Conservation (phyloP, 2,797 vertebrate species). For the Mareca strepera region DNA sequence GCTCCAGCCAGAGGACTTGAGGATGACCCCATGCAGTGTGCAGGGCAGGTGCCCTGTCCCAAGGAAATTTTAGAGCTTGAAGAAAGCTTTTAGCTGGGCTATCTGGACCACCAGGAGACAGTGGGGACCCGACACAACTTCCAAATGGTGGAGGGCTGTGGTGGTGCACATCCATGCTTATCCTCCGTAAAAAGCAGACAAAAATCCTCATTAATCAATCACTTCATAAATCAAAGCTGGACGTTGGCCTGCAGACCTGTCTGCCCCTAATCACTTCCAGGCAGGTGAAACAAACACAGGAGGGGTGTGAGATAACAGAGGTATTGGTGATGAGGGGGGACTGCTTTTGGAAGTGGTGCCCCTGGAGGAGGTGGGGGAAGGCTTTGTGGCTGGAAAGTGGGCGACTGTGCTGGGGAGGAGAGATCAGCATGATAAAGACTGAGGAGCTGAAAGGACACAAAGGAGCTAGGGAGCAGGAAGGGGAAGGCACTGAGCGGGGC, state of each 20-base stretch:
- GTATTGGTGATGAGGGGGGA: neutral
- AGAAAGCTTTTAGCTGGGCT: neutral
- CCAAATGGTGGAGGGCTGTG: neutral
- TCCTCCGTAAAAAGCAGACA: neutral
- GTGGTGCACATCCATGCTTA: neutral
- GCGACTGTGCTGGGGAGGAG: neutral
- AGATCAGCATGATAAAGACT: constrained; percentile 60
- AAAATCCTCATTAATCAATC: neutral
- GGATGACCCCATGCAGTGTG: neutral
- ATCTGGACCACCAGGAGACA: neutral
- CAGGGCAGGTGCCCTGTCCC: neutral
- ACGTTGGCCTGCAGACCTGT: neutral
- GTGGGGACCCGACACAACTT: neutral
- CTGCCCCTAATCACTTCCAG: neutral
- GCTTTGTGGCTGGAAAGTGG: constrained; percentile 25
- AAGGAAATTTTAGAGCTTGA: neutral
- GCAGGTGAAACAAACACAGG: neutral
- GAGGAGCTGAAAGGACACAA: constrained; percentile 41
- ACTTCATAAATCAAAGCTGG: neutral
- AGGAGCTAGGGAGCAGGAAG: neutral
- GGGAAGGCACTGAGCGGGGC: neutral
- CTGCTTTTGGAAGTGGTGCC: neutral
- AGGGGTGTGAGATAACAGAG: neutral
- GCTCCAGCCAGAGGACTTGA: neutral
- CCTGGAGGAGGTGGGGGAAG: neutral